These are phyloP conservation scores for Coelopa frigida DNA, from an alignment of 1,140 invertebrate genomes.

Conservation along the genomic window DNA sequence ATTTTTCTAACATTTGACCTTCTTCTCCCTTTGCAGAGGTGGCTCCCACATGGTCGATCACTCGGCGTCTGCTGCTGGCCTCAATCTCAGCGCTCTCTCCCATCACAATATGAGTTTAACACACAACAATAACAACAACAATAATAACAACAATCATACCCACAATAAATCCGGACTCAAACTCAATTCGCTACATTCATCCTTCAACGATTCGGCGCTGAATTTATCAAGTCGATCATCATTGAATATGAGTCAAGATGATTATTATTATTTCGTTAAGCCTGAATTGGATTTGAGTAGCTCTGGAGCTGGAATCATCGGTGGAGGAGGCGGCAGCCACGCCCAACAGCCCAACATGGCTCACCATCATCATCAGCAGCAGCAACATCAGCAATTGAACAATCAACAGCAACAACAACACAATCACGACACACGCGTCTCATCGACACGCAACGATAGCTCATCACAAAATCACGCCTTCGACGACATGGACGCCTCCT, in stretches of 20 bases:
- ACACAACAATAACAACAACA: slow-evolving; percentile 23
- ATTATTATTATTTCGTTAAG: slow-evolving; percentile 36
- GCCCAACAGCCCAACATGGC: slow-evolving; percentile 29
- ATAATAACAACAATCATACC: slow-evolving; percentile 16
- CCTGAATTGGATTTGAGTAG: slow-evolving; percentile 30
- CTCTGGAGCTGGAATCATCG: not conserved
- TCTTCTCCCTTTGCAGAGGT: slow-evolving; percentile 22
- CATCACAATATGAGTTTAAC: slow-evolving; percentile 24
- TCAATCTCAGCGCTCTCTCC: slow-evolving; percentile 27
- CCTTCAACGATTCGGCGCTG: slow-evolving; percentile 30
- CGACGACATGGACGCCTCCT: slow-evolving; percentile 35
- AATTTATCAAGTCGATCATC: slow-evolving; percentile 37
- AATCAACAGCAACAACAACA: slow-evolving; percentile 6
- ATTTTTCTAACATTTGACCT: not conserved
- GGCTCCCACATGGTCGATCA: slow-evolving; percentile 33
- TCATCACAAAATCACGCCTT: slow-evolving; percentile 19
- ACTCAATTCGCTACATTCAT: slow-evolving; percentile 17
- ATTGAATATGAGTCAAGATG: slow-evolving; percentile 21
- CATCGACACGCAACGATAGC: slow-evolving; percentile 33
- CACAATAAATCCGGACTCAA: slow-evolving; percentile 24
- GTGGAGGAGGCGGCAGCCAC: not conserved
- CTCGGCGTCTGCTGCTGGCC: slow-evolving; percentile 10
- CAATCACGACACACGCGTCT: slow-evolving; percentile 34
- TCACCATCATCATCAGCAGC: slow-evolving; percentile 4
- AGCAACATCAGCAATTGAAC: slow-evolving; percentile 9